Evolutionary conservation across 1,140 invertebrate genomes (phyloP).

Genomic region (Theocolax elegans): DNA sequence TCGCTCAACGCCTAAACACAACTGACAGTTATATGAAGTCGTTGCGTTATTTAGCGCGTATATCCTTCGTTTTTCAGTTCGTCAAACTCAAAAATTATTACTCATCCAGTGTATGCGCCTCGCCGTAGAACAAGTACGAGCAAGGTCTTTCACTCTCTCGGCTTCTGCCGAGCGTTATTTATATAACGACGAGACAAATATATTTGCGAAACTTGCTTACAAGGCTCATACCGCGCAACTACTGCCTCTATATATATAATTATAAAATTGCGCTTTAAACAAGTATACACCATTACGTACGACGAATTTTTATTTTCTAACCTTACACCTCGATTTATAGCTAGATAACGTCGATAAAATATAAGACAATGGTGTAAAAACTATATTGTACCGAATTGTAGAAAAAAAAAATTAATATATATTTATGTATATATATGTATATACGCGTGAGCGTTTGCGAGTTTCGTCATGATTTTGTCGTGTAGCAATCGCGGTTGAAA

Average conservation of each 20-base stretch:
- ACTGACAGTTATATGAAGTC: conserved; percentile 34
- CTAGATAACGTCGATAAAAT: too few species aligned
- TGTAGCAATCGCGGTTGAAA: conserved; percentile 3
- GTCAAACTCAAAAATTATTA: conserved; percentile 33
- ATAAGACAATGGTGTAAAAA: too few species aligned
- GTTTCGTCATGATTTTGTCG: not conserved
- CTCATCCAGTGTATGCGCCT: not conserved
- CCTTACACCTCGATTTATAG: too few species aligned
- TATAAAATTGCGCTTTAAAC: not conserved
- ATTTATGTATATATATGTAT: too few species aligned
- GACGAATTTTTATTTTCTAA: not conserved
- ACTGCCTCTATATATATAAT: too few species aligned
- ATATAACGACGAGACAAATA: not conserved
- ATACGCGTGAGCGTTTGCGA: too few species aligned
- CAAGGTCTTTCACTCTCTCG: conserved; percentile 6
- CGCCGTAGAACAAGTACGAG: too few species aligned
- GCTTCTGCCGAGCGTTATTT: conserved; percentile 1
- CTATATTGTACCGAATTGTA: too few species aligned
- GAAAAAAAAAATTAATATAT: too few species aligned
- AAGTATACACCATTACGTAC: not conserved
- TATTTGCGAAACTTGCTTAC: conserved; percentile 1
- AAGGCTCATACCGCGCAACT: too few species aligned
- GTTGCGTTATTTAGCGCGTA: conserved; percentile 17
- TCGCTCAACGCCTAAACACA: conserved; percentile 20
- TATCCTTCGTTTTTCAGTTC: conserved; percentile 28